These are phyloP conservation scores for Troides helena DNA, from an alignment of 2,888 invertebrate genomes.

Conservation along the genomic window DNA sequence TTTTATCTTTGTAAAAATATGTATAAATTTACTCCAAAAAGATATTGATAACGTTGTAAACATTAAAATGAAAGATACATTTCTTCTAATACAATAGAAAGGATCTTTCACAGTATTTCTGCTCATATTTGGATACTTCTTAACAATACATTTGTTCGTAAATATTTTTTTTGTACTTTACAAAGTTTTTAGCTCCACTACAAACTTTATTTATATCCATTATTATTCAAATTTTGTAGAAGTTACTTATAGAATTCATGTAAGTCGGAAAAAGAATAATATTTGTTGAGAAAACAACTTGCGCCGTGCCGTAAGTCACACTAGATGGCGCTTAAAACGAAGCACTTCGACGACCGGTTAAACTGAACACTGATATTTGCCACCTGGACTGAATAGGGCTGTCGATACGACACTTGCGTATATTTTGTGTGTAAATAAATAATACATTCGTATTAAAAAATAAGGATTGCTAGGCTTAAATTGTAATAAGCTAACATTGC, in stretches of 20 bases:
- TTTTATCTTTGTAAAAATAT: too few relatives aligned
- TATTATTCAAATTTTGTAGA: background rate
- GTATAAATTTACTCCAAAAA: too few relatives aligned
- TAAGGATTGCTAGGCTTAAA: background rate
- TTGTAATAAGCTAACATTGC: too few relatives aligned
- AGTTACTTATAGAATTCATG: constrained; percentile 38
- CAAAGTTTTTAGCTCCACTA: background rate
- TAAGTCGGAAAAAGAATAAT: constrained; percentile 68
- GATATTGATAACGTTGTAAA: too few relatives aligned
- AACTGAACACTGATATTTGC: constrained; percentile 67
- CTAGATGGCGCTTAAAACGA: constrained; percentile 71
- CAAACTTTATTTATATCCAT: background rate
- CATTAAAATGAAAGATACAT: too few relatives aligned
- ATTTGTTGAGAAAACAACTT: constrained; percentile 70
- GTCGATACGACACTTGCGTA: constrained; percentile 29
- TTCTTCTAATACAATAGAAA: too few relatives aligned
- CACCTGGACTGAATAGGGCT: constrained; percentile 71
- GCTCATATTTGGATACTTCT: too few relatives aligned
- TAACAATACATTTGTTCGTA: too few relatives aligned
- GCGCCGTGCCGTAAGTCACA: constrained; percentile 62
- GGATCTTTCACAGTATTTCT: too few relatives aligned
- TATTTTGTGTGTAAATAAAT: background rate
- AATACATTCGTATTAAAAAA: background rate
- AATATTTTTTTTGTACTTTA: background rate
- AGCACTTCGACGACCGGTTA: constrained; percentile 67